These are phyloP conservation scores for Styela plicata DNA, from an alignment of 23 tunicate species.

Conservation along the genomic window DNA sequence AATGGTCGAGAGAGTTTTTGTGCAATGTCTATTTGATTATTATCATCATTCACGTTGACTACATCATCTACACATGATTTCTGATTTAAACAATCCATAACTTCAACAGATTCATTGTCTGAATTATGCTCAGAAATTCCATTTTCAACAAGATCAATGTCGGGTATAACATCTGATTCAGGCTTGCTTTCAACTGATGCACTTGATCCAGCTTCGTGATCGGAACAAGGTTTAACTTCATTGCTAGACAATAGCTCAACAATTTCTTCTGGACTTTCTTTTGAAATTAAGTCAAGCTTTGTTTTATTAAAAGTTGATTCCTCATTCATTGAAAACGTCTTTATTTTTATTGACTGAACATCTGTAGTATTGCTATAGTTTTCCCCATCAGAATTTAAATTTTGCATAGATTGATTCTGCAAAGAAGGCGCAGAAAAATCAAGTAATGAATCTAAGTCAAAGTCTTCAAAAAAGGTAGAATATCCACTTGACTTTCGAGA, in stretches of 20 bases:
- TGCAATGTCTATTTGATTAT: background rate
- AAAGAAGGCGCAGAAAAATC: background rate
- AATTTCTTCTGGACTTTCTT: background rate
- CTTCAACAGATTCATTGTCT: background rate
- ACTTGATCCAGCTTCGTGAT: background rate
- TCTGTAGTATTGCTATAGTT: background rate
- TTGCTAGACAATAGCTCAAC: background rate
- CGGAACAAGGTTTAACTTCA: background rate
- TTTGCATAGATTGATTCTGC: background rate
- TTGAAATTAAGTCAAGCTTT: no score
- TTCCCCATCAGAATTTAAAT: background rate
- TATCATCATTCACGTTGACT: background rate
- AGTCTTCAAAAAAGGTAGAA: background rate
- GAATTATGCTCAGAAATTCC: no score
- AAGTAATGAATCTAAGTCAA: background rate
- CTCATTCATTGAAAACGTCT: no score
- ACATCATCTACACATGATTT: background rate
- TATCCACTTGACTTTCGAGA: background rate
- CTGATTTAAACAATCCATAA: background rate
- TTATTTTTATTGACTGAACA: background rate
- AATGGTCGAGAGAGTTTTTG: slow-evolving; percentile 6
- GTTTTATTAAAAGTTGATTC: background rate
- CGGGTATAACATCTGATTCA: background rate
- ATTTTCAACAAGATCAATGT: background rate
- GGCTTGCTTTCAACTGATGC: background rate